Conservation (phyloP, 2,888 invertebrate species). For the Andrena trimmerana region DNA sequence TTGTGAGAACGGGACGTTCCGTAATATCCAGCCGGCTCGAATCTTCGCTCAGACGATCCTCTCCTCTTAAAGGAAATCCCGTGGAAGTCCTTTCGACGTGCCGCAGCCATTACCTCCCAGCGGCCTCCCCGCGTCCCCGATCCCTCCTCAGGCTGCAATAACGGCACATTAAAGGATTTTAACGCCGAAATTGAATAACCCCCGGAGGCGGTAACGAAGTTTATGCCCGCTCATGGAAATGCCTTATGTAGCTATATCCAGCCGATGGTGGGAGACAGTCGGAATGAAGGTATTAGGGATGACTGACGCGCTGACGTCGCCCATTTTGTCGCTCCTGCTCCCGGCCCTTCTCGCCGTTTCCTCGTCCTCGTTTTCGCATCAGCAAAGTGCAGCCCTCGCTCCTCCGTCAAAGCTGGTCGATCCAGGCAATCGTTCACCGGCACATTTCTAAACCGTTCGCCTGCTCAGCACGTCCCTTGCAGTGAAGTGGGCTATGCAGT, state of each 20-base stretch:
- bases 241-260: constrained; percentile 71
- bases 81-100: constrained; percentile 69
- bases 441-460: not conserved
- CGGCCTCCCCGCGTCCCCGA: constrained; percentile 41
- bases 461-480: too few relatives aligned
- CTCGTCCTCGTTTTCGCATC: constrained; percentile 68
- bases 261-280: constrained; percentile 69
- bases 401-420: constrained; percentile 75
- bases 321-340: constrained; percentile 70
- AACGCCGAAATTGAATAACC: constrained; percentile 83
- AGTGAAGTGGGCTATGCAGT: too few relatives aligned
- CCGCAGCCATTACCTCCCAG: constrained; percentile 75
- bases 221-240: constrained; percentile 79
- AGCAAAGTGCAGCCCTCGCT: constrained; percentile 49
- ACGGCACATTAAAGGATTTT: constrained; percentile 83
- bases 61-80: constrained; percentile 63
- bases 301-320: constrained; percentile 82
- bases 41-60: constrained; percentile 44
- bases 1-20: constrained; percentile 1
- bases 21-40: constrained; percentile 27
- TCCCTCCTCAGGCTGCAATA: constrained; percentile 75
- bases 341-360: constrained; percentile 49
- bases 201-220: constrained; percentile 79
- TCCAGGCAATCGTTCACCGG: constrained; percentile 72
- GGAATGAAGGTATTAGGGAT: constrained; percentile 82